phyloP scores from a whole-genome alignment of 1,140 invertebrate genomes.

The Bombyx mandarina region DNA sequence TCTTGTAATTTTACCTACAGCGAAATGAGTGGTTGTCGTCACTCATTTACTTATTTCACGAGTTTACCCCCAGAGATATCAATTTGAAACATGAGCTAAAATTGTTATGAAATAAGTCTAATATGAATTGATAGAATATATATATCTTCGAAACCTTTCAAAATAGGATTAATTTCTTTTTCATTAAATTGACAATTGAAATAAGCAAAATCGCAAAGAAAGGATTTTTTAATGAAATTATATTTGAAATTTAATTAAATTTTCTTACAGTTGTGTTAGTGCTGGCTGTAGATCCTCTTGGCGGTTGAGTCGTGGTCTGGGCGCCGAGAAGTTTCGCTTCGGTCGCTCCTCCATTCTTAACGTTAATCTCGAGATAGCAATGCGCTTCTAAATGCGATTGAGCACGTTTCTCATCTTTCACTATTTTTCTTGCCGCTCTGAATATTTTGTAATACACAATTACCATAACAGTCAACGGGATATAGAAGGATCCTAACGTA shows the following conservation, averaged over 20 bases:
- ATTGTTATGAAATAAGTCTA: too few relatives aligned
- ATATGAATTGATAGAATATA: too few relatives aligned
- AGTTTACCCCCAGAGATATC: too few relatives aligned
- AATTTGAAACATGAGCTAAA: too few relatives aligned
- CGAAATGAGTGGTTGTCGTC: too few relatives aligned
- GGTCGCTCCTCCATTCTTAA: slow-evolving; percentile 78
- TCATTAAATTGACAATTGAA: too few relatives aligned
- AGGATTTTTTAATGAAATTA: too few relatives aligned
- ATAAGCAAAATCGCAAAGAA: too few relatives aligned
- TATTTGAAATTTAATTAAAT: background rate
- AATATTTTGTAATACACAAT: slow-evolving; percentile 94
- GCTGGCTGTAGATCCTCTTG: slow-evolving; percentile 71
- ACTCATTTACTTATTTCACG: too few relatives aligned
- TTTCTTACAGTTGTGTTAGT: slow-evolving; percentile 76
- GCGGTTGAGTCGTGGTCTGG: slow-evolving; percentile 50
- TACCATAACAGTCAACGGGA: slow-evolving; percentile 91
- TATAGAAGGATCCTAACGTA: slow-evolving; percentile 90
- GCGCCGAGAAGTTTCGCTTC: slow-evolving; percentile 74
- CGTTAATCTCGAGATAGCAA: slow-evolving; percentile 80
- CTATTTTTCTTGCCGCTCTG: slow-evolving; percentile 85
- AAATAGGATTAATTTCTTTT: too few relatives aligned
- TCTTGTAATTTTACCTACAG: too few relatives aligned
- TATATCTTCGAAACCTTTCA: too few relatives aligned
- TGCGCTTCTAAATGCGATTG: slow-evolving; percentile 85
- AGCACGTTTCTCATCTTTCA: slow-evolving; percentile 87